These are phyloP conservation scores for Phanerotoma sp. DNA, from an alignment of 2,888 invertebrate genomes.

Conservation along the genomic window DNA sequence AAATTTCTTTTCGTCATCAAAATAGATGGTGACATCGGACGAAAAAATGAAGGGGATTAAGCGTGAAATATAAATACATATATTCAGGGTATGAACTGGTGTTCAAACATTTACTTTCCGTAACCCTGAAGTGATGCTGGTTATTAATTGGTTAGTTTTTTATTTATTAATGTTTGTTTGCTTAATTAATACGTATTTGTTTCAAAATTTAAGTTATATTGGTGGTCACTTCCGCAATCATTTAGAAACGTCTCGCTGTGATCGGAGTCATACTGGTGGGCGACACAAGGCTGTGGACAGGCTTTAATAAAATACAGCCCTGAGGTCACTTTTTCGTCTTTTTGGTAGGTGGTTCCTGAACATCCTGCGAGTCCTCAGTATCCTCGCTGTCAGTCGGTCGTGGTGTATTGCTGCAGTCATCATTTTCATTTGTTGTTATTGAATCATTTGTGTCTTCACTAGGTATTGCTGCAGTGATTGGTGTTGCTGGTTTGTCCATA, in stretches of 20 bases:
- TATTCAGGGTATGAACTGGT: too few species aligned
- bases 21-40: too few species aligned
- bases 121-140: constrained; percentile 20
- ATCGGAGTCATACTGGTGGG: constrained; percentile 48
- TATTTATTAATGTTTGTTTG: constrained; percentile 8
- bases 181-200: background rate
- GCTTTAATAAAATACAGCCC: constrained; percentile 29
- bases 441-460: constrained; percentile 63
- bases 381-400: constrained; percentile 55
- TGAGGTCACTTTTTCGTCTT: constrained; percentile 63
- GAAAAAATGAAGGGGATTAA: constrained; percentile 3
- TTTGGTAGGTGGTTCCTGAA: constrained; percentile 60
- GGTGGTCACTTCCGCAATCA: constrained; percentile 15
- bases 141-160: constrained; percentile 7
- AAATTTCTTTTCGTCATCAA: background rate
- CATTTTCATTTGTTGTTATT: constrained; percentile 60
- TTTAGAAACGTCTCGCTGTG: constrained; percentile 49
- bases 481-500: constrained; percentile 68
- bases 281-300: constrained; percentile 49
- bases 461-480: constrained; percentile 56
- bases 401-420: constrained; percentile 50
- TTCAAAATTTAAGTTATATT: constrained; percentile 16
- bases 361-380: constrained; percentile 56
- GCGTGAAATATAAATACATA: too few species aligned
- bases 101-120: constrained; percentile 7